Base-by-base conservation (phyloP, 1,140 invertebrate genomes). In the Platyscapa corneri region DNA sequence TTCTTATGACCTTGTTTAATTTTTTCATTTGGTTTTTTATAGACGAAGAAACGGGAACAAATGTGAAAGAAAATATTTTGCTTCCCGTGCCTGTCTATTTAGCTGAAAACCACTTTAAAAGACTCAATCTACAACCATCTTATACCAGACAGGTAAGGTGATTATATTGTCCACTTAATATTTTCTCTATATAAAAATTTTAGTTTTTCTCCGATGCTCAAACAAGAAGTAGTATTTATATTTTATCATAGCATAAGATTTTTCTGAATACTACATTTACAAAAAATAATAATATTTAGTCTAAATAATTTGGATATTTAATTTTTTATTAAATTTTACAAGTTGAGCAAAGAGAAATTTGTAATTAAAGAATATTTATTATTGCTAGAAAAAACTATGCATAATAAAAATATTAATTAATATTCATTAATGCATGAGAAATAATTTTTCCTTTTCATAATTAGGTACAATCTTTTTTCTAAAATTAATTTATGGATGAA, bases 71-170 rank as follows among this genome's bases (percentile, higher is more conserved):
- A 65, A 78, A 86, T 75, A 53, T 27, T 85, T 27, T 42, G 27
- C 60, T 82, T 10, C 5, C n/a, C 34, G 34, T 82, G 14, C 32
- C 67, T 56, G 39, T 85, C 77, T 85, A 75, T 85, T 80, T 81
- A 85, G 49, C 78, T 39, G 30, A 82, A 86, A 80, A 80, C 80
- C 80, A 86, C 85, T 82, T 86, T 39, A 49, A 86, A 78, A 86
- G 80, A 82, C 37, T 86, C 74, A 67, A 86, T 82, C 75, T 82
- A 82, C 46, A 86, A 78, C 46, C 80, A 37, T 56, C 23, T 30
- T 49, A 82, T 56, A 77, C 70, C 64, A 82, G 79, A 86, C 53
- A 80, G 75, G 67, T 32, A 84, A 39, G 30, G 16, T 74, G 14
- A 46, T 7, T 75, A 81, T 85, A 85, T 85, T 81, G 84, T 85